Evolutionary conservation across 2,888 invertebrate genomes (phyloP), one percentile per base, ranked within the genome.

Genomic region (Choreutis nemorana): DNA sequence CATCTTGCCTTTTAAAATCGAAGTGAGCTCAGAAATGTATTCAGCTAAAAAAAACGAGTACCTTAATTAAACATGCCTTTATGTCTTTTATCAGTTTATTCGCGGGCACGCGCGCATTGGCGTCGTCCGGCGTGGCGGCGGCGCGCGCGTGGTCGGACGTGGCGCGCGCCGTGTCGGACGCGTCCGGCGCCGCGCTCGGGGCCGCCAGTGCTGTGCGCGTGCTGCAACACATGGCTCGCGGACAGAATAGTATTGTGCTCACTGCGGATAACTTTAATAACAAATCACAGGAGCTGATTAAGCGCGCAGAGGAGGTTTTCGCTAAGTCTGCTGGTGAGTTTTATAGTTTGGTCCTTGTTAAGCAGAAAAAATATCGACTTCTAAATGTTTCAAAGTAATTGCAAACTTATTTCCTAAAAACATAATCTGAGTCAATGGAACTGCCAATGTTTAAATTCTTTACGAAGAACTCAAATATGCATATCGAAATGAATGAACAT

Each of bases 51-150:
- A n/a, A n/a, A n/a, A n/a, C n/a, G n/a, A n/a, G n/a, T n/a, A n/a
- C n/a, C n/a, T n/a, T n/a, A n/a, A n/a, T n/a, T n/a, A n/a, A n/a
- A n/a, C n/a, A n/a, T n/a, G n/a, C n/a, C n/a, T n/a, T 13, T 8
- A 2, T 14, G 3, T 26, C 24, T 30, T 10, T 11, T 23, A 11
- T 1, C 45, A 85, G 87, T 36, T 55, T 86, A 33, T 88, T 90
- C 52, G 82, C 83, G 23, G 83, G 83, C 21, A 84, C 86, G 0
- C 82, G 91, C 41, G 85, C 87, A 34, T 86, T 87, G 30, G 91
- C 95, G 1, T 83, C 88, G 0, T 83, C 85, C 30, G 87, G 87
- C 11, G 83, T 94, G 29, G 61, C 78, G 6, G 83, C 83, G 22
- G 90, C 90, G 0, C 81, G 72, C 41, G 71, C 82, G 16, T 84